Evolutionary conservation across 2,888 invertebrate genomes (phyloP).

Genomic region (Loripinus fragilis): DNA sequence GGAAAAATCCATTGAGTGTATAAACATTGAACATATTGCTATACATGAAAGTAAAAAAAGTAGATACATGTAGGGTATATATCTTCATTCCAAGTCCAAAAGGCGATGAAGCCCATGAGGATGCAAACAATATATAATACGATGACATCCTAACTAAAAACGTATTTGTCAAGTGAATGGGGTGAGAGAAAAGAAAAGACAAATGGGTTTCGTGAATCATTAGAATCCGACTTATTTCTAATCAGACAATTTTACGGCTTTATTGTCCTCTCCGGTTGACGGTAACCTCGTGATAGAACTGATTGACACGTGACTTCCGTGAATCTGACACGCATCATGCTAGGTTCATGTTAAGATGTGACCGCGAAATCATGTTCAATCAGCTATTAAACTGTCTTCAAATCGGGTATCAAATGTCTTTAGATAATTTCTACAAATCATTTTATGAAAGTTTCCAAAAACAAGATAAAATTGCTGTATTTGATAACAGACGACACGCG

Average conservation of each 20-base stretch:
- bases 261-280: constrained; percentile 13
- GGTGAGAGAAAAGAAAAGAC: constrained; percentile 1
- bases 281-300: background rate
- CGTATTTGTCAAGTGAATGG: too few relatives aligned
- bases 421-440: constrained; percentile 21
- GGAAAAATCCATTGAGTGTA: too few relatives aligned
- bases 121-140: too few relatives aligned
- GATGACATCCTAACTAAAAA: too few relatives aligned
- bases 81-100: too few relatives aligned
- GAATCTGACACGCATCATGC: constrained; percentile 16
- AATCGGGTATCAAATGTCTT: constrained; percentile 13
- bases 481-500: constrained; percentile 43
- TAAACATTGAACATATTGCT: too few relatives aligned
- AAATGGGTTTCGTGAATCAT: constrained; percentile 9
- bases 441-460: constrained; percentile 12
- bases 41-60: too few relatives aligned
- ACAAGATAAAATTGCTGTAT: constrained; percentile 34
- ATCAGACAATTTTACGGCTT: constrained; percentile 7
- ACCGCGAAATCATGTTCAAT: constrained; percentile 18
- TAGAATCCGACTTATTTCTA: constrained; percentile 6
- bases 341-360: background rate
- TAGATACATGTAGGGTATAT: too few relatives aligned
- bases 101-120: too few relatives aligned
- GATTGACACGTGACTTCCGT: constrained; percentile 13
- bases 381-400: constrained; percentile 17